Conservation (phyloP, 2,113 vertebrate species). For the Pleuronectes platessa region DNA sequence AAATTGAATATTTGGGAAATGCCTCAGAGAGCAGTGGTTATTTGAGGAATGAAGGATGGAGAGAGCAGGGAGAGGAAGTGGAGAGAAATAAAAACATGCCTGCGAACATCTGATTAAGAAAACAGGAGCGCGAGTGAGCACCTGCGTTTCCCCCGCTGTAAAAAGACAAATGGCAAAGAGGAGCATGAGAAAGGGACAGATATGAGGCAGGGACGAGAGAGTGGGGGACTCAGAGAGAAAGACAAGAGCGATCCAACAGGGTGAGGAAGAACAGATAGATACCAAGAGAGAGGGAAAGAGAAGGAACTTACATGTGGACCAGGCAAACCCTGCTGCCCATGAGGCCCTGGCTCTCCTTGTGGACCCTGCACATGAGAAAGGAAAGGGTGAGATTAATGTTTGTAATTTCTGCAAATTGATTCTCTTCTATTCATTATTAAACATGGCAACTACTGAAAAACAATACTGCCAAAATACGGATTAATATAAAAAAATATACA, state of each 20-base stretch:
- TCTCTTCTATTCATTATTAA: not conserved
- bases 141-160: slow-evolving; percentile 11
- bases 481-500: not conserved
- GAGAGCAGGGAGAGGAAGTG: not conserved
- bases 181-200: slow-evolving; percentile 14
- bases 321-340: slow-evolving; percentile 93
- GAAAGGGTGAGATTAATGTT: slow-evolving; percentile 2
- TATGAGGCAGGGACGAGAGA: not conserved
- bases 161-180: slow-evolving; percentile 1
- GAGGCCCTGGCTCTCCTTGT: slow-evolving; percentile 93
- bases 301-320: slow-evolving; percentile 89
- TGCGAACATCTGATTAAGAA: slow-evolving; percentile 42
- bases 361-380: slow-evolving; percentile 84
- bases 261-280: not conserved
- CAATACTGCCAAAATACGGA: not conserved
- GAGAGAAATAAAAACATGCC: not conserved
- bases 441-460: not conserved
- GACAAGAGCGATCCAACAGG: not conserved
- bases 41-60: slow-evolving; percentile 3
- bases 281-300: not conserved
- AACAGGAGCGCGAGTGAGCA: slow-evolving; percentile 34
- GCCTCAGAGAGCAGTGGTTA: not conserved
- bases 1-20: not conserved
- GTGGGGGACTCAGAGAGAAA: not conserved
- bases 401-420: not conserved